Conservation (phyloP, 2,113 vertebrate genomes). For the Ceyx melanurus region DNA sequence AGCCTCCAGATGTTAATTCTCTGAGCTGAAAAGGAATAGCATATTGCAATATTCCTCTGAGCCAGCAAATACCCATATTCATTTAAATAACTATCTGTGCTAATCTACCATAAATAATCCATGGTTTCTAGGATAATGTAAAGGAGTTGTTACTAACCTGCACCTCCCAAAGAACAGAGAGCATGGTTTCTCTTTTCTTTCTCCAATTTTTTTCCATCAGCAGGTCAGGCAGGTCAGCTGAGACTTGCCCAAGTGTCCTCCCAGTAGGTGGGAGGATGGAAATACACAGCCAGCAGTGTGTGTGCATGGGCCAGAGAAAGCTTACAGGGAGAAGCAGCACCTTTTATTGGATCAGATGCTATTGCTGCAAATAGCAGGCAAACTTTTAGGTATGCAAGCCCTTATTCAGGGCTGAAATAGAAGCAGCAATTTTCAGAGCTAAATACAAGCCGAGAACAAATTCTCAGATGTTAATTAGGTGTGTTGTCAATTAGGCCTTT, state of each 20-base stretch:
- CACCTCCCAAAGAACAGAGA: background rate
- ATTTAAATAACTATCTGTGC: background rate
- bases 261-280: background rate
- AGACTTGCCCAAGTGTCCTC: background rate
- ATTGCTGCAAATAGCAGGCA: background rate
- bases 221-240: background rate
- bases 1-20: background rate
- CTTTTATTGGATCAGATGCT: background rate
- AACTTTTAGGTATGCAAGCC: background rate
- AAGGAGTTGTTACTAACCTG: background rate
- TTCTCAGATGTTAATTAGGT: conserved; percentile 25
- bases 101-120: background rate
- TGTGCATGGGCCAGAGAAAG: background rate
- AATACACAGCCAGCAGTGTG: background rate
- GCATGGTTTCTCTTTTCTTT: background rate
- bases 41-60: background rate
- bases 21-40: background rate
- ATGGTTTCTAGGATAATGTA: background rate
- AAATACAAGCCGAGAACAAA: conserved; percentile 48
- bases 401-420: conserved; percentile 39
- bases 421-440: conserved; percentile 48
- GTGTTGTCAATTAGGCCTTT: conserved; percentile 48
- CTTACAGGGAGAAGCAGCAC: background rate
- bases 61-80: background rate
- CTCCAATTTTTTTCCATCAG: background rate